Evolutionary conservation across 2,888 invertebrate genomes (phyloP).

Genomic region (Conus canariensis): DNA sequence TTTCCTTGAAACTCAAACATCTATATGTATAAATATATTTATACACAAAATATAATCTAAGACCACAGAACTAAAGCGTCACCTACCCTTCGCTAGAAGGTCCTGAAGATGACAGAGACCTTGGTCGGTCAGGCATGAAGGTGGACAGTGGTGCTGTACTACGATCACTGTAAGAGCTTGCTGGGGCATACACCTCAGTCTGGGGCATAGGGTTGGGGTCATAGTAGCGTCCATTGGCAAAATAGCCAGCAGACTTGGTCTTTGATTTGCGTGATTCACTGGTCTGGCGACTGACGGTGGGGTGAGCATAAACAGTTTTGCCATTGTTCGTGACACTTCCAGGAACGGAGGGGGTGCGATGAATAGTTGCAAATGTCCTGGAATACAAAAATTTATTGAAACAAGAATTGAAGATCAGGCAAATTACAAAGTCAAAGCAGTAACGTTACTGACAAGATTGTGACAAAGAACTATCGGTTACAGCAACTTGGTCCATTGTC

Average conservation of each 20-base stretch:
- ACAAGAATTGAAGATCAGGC: neutral
- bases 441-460: no score
- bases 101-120: conserved; percentile 60
- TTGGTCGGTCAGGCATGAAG: conserved; percentile 62
- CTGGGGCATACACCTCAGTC: conserved; percentile 68
- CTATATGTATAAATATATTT: no score
- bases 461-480: no score
- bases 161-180: conserved; percentile 71
- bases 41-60: no score
- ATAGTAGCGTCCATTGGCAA: conserved; percentile 71
- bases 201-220: conserved; percentile 67
- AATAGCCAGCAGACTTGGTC: conserved; percentile 62
- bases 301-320: conserved; percentile 46
- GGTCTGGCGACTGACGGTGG: conserved; percentile 9
- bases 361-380: conserved; percentile 51
- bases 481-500: no score
- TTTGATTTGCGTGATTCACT: conserved; percentile 40
- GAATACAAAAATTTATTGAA: neutral
- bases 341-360: conserved; percentile 54
- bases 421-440: neutral
- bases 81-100: conserved; percentile 61
- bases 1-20: no score
- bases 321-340: conserved; percentile 49
- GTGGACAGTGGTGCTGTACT: conserved; percentile 68
- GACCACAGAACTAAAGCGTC: no score